A percentile compares a stretch with the other conserved stretches of the same genome.
These are phyloP conservation scores for Platorchestia sp. DNA, from an alignment of 1,140 invertebrate species.

Conservation along the genomic window DNA sequence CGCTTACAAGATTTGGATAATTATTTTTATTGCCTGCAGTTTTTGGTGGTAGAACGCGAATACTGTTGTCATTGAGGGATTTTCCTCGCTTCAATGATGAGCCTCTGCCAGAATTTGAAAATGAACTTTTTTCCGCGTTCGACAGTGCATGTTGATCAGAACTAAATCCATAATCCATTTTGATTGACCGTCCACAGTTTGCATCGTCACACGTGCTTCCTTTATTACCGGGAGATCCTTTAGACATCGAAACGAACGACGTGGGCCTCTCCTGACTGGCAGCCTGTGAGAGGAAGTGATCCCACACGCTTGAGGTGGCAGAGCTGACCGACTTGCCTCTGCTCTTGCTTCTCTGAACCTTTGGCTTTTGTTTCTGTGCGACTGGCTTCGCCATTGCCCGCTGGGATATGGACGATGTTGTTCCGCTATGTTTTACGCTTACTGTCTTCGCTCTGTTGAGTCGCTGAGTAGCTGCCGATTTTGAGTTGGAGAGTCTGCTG, in stretches of 20 bases:
- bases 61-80: conserved; percentile 13
- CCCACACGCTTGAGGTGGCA: neutral
- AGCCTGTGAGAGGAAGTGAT: neutral
- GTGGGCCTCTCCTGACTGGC: neutral
- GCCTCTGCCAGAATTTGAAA: neutral
- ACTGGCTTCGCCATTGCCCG: neutral
- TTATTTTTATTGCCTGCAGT: neutral
- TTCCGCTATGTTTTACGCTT: neutral
- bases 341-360: neutral
- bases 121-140: neutral
- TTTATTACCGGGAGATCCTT: neutral
- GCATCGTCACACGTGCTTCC: neutral
- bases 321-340: conserved; percentile 7
- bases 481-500: neutral
- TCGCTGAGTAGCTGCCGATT: neutral
- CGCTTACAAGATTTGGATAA: conserved; percentile 26
- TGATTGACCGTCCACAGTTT: neutral
- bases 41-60: neutral
- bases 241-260: neutral
- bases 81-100: neutral
- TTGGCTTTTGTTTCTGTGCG: neutral
- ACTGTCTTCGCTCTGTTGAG: neutral
- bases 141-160: neutral
- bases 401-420: neutral
- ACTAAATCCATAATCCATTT: neutral